Base-by-base conservation (phyloP, 2,888 invertebrate species). In the Folsomia manolachei region DNA sequence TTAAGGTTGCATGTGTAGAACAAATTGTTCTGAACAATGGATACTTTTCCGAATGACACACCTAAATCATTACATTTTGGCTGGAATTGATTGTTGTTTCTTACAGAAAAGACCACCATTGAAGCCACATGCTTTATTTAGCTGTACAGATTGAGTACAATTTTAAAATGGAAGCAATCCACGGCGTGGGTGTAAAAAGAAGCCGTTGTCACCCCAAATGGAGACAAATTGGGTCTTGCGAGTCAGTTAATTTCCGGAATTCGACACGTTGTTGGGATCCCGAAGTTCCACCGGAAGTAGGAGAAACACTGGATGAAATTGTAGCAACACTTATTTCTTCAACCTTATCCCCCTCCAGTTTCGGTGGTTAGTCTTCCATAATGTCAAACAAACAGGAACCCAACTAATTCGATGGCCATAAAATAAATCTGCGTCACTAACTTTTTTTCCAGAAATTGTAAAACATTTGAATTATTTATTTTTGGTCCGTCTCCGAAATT, bases 371-470 rank as follows among this genome's bases (percentile, higher is more conserved):
- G n/a, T n/a, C n/a, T n/a, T n/a, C n/a, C n/a, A n/a, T n/a, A n/a
- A n/a, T n/a, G n/a, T n/a, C n/a, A n/a, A 56, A 56, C 21, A 56
- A 56, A 7, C 14, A 39, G 7, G 39, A 9, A 39, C 14, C n/a
- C n/a, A n/a, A 39, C 39, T 39, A 39, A 39, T 39, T 39, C 39
- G 39, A 39, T 39, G 21, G 56, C n/a, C 56, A 21, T 56, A 56
- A 56, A 56, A 56, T 56, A 56, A 56, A 56, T 56, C 39, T 39
- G 39, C 14, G 39, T 39, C 56, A 56, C 56, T 7, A n/a, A n/a
- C n/a, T n/a, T n/a, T n/a, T n/a, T n/a, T n/a, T n/a, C n/a, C n/a
- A n/a, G 56, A 56, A 19, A 18, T 56, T 56, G 7, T 7, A n/a
- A 56, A 21, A 19, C 9, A 21, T 7, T n/a, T 56, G 7, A 19